Evolutionary conservation across 2,888 invertebrate genomes (phyloP).

Genomic region (Thera britannica): DNA sequence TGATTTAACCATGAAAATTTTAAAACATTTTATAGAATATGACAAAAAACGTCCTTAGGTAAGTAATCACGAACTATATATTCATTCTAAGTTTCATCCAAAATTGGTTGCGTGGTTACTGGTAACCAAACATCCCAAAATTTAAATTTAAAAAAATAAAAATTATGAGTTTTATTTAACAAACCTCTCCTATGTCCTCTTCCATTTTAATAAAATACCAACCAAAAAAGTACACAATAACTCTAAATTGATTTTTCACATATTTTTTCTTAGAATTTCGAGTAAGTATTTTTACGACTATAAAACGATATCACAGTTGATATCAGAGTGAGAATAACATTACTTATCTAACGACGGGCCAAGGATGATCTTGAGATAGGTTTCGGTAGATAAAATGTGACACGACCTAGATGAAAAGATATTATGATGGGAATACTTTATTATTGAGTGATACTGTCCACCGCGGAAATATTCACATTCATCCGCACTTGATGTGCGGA

Average conservation of each 20-base stretch:
- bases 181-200: slow-evolving; percentile 14
- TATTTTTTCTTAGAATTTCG: not conserved
- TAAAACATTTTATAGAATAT: no score
- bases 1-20: no score
- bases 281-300: not conserved
- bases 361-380: slow-evolving; percentile 50
- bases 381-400: slow-evolving; percentile 41
- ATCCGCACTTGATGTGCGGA: no score
- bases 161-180: not conserved
- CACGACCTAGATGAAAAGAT: slow-evolving; percentile 39
- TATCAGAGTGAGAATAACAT: slow-evolving; percentile 34
- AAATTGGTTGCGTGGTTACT: no score
- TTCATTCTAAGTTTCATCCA: no score
- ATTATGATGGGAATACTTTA: not conserved
- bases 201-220: slow-evolving; percentile 16
- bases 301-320: slow-evolving; percentile 16
- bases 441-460: not conserved
- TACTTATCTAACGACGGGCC: slow-evolving; percentile 34
- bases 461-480: no score
- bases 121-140: no score
- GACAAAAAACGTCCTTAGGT: no score
- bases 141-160: not conserved
- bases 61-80: no score
- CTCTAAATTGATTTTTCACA: not conserved
- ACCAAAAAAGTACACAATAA: not conserved